Conservation (phyloP, 92 coral and sea anemone genomes). For the Metridium senile region DNA sequence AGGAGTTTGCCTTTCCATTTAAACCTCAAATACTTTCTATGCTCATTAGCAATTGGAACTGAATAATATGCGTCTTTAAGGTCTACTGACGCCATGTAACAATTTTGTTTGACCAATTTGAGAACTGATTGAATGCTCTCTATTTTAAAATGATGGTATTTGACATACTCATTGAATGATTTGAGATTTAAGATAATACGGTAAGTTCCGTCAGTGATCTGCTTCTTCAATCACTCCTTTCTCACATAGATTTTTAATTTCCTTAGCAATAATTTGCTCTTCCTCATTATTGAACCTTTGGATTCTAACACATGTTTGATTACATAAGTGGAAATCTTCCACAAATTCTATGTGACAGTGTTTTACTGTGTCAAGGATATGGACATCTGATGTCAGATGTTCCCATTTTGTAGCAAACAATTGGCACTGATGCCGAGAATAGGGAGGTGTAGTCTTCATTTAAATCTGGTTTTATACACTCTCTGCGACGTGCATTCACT, state of each 20-base stretch:
- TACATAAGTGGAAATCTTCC: neutral
- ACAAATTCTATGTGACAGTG: neutral
- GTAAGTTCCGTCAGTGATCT: slow-evolving; percentile 16
- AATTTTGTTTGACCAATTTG: slow-evolving; percentile 32
- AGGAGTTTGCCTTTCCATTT: slow-evolving; percentile 17
- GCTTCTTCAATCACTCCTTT: slow-evolving; percentile 6
- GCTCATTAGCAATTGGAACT: slow-evolving; percentile 31
- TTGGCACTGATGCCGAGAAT: slow-evolving; percentile 40
- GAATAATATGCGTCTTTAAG: slow-evolving; percentile 24
- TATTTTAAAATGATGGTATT: slow-evolving; percentile 50
- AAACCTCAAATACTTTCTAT: slow-evolving; percentile 27
- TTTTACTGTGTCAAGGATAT: neutral
- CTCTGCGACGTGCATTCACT: slow-evolving; percentile 29
- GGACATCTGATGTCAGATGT: slow-evolving; percentile 1
- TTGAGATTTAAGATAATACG: slow-evolving; percentile 25
- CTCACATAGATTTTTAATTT: neutral
- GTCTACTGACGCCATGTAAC: slow-evolving; percentile 30
- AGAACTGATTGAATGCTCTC: slow-evolving; percentile 48
- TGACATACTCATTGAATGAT: slow-evolving; percentile 30
- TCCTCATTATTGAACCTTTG: slow-evolving; percentile 1
- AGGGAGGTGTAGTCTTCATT: slow-evolving; percentile 41
- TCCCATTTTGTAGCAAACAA: slow-evolving; percentile 3
- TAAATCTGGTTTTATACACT: slow-evolving; percentile 51
- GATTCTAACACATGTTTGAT: neutral
- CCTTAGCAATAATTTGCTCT: slow-evolving; percentile 18